Base-by-base conservation (phyloP, 2,113 vertebrate species). In the Lanius ludovicianus region DNA sequence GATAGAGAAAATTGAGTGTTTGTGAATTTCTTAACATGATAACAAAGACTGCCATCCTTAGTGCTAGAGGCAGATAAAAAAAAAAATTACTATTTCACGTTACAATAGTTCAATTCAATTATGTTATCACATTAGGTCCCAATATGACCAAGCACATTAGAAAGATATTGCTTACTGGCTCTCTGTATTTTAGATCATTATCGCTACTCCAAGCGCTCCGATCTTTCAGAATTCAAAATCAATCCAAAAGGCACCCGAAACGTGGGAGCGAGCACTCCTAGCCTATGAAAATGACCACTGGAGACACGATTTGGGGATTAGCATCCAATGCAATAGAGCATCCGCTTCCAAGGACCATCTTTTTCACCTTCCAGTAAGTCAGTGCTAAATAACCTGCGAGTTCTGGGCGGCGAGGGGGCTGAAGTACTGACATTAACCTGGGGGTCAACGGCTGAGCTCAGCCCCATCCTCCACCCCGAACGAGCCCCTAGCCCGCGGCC, bases 1-100 rank as follows among this genome's bases (percentile, higher is more conserved):
- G 9, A 44, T 0, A 19, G 0, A 0, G 8, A 44, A 75, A 37
- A 41, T 9, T 13, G 57, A 63, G 52, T 30, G 63, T 42, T 37
- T 35, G 17, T 50, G 42, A 46, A 69, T 76, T 84, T 75, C 59
- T 56, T n/a, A 67, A 35, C 13, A 4, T 0, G 21, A 5, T 24
- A 90, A 25, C 28, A 71, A 73, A 62, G 35, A 39, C 2, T 68
- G 56, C 9, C 25, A 63, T 16, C 31, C 30, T 71, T 79, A 82
- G 56, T 2, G 5, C 7, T 13, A 56, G 19, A 39, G 30, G 13
- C 1, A 9, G 12, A 31, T 16, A 24, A 47, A 23, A 47, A 33
- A 28, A 47, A 33, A 15, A 10, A 16, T 10, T 21, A 42, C 15
- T 35, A 15, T 52, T 82, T 79, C 44, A 74, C 0, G 0, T 24